Evolutionary conservation across 2,888 invertebrate species (phyloP).

Genomic region (Pyrgus malvae): DNA sequence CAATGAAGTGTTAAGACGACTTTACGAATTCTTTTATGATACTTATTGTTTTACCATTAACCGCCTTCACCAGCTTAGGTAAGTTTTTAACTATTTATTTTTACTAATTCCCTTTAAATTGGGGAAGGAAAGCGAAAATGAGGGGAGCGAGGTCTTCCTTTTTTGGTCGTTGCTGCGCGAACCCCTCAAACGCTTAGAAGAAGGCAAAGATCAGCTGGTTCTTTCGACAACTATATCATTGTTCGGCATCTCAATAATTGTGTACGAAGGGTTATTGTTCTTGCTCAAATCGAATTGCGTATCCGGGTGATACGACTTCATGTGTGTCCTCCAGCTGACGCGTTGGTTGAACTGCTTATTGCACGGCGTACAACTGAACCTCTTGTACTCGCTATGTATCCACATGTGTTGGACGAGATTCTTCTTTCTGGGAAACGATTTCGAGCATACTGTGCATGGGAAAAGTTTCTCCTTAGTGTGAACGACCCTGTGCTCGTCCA

Average conservation of each 20-base stretch:
- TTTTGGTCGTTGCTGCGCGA: no score
- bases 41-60: no score
- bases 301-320: slow-evolving; percentile 68
- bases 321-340: slow-evolving; percentile 71
- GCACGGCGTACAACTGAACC: slow-evolving; percentile 64
- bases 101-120: no score
- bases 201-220: no score
- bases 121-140: no score
- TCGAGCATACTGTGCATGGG: slow-evolving; percentile 73
- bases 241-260: not conserved
- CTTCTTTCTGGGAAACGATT: slow-evolving; percentile 66
- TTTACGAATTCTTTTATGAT: no score
- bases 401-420: slow-evolving; percentile 69
- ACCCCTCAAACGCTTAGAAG: no score
- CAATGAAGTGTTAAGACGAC: no score
- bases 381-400: slow-evolving; percentile 67
- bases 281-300: slow-evolving; percentile 43
- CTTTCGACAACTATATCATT: no score
- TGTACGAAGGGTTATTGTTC: not conserved
- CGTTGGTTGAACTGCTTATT: slow-evolving; percentile 69
- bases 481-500: slow-evolving; percentile 72
- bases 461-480: slow-evolving; percentile 78
- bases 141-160: no score
- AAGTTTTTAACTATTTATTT: no score
- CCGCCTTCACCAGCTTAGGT: no score